Base-by-base conservation (phyloP, 2,113 vertebrate genomes). In the Thunnus maccoyii region DNA sequence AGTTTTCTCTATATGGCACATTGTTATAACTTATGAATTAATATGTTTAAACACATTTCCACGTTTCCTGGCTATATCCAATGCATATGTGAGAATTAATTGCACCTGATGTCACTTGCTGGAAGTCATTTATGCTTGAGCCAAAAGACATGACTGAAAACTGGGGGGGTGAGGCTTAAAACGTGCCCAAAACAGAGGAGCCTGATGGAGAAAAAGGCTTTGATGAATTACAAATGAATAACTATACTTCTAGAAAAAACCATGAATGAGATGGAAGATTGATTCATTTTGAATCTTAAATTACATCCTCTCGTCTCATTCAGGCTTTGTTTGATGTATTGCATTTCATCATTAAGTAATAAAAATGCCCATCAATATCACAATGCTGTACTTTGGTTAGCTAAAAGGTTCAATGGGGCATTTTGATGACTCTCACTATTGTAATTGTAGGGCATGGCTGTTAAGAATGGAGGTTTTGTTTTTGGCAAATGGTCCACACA, bases 391-490 rank as follows among this genome's bases (percentile, higher is more conserved):
- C 12, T 6, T 44, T 32, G 18, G 27, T 36, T 18, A 68, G 20
- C 44, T 27, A 32, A 78, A 82, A 75, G 63, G 76, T 63, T 50
- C 17, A 66, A 15, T 64, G 22, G 32, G 56, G 47, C 52, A 68
- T 55, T 67, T 20, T 73, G 36, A 52, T 46, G 2, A 4, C 13
- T 67, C 22, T 48, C 55, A 18, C 51, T 36, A 52, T 63, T 78
- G 15, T 65, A 78, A 56, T 18, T 20, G 1, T 14, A 13, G 66
- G 57, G 58, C 65, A 6, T 8, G 2, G 27, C 54, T 71, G 77
- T 75, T 69, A 30, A 36, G 47, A 75, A 63, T 13, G 12, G 46
- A 73, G 32, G 56, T 85, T 78, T 83, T 64, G 70, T 86, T 84
- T 76, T 70, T 7, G 63, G 30, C 57, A 85, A 71, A 84, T 55